Conservation (phyloP, 2,113 vertebrate genomes). For the Aleadryas rufinucha region DNA sequence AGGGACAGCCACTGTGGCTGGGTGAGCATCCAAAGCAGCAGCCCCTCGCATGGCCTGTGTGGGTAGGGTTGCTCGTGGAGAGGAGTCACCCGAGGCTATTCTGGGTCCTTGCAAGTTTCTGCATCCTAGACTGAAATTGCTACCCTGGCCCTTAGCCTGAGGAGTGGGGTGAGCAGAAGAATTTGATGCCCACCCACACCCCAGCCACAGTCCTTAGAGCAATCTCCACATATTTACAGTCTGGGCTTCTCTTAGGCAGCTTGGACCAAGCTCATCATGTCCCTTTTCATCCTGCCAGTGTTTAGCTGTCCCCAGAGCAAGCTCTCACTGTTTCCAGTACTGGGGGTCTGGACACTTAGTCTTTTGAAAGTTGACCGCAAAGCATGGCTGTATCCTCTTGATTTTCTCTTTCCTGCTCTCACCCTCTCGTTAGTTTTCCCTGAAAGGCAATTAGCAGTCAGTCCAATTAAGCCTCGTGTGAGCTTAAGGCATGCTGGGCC, state of each 20-base stretch:
- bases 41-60: background rate
- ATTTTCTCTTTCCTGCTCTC: background rate
- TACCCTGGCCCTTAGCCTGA: background rate
- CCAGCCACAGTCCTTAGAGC: background rate
- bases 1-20: conserved; percentile 94
- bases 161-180: background rate
- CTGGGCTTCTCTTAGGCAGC: background rate
- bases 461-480: background rate
- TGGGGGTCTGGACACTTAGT: background rate
- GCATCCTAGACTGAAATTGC: background rate
- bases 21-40: conserved; percentile 71
- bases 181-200: background rate
- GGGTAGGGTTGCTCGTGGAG: background rate
- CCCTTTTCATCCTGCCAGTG: background rate
- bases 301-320: background rate
- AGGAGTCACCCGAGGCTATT: background rate
- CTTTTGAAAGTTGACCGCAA: background rate
- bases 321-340: background rate
- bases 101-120: background rate
- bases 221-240: background rate
- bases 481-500: background rate
- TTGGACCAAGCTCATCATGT: background rate
- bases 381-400: background rate
- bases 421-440: background rate
- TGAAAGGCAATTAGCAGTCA: background rate